Base-by-base conservation (phyloP, 2,888 invertebrate species). In the Oscheius sp. region DNA sequence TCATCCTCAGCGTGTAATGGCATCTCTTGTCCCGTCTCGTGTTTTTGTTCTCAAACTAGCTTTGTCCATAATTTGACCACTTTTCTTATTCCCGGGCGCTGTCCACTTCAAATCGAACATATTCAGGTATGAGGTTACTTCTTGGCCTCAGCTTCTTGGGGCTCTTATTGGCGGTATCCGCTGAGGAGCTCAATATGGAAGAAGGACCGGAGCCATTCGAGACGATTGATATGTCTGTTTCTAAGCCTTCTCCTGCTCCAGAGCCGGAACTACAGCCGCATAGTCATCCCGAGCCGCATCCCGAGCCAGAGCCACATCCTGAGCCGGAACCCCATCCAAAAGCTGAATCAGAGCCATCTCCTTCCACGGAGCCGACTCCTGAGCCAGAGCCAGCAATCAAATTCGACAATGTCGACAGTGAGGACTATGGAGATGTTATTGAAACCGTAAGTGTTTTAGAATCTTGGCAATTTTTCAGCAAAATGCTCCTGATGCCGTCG, bases 311-410 rank as follows among this genome's bases (percentile, higher is more conserved):
- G 17, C 56, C 69, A 3, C 67, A 71, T 12, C 56, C 66, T 17
- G 65, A 65, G 20, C 67, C 78, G 12, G 71, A 74, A 28, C 74
- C 75, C 38, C 71, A 74, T 62, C 71, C 77, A 17, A 26, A 36
- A n/a, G 57, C 67, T 8, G 44, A 56, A 24, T 64, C 72, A 22
- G 49, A 44, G n/a, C 38, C 41, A n/a, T 20, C 26, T n/a, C 67
- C 47, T 3, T 17, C 51, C 0, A 24, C 45, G 6, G 62, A 38
- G 26, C 62, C 74, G 38, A 72, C 71, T 65, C 71, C 74, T 56
- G 73, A 72, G 38, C 79, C 78, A 36, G 79, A 80, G 56, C 79
- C 79, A 32, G 79, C 80, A 41, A 81, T 83, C 71, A 81, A 82
- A 56, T 80, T 83, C 33, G 83, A 83, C 62, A 78, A 80, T 63